These are phyloP conservation scores for Glossosoma conforme DNA, from an alignment of 1,140 invertebrate species.

Conservation along the genomic window DNA sequence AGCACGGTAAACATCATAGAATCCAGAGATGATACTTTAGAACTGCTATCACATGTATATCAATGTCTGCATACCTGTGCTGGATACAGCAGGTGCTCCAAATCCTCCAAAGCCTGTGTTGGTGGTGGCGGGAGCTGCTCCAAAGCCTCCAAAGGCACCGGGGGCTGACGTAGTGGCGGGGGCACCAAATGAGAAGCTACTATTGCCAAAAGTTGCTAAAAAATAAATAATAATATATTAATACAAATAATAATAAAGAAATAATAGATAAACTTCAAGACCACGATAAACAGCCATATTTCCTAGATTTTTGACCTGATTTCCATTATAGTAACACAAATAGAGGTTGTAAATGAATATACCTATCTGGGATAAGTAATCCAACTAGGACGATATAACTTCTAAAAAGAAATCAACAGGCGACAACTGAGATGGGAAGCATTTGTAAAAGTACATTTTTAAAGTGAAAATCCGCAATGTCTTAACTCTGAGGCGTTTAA, in stretches of 20 bases:
- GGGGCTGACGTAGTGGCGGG: constrained; percentile 17
- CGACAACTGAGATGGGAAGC: too few relatives aligned
- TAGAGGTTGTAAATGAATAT: neutral
- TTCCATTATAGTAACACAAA: neutral
- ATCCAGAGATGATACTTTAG: too few relatives aligned
- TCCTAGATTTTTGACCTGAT: neutral
- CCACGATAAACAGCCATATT: neutral
- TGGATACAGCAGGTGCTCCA: constrained; percentile 44
- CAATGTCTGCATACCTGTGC: too few relatives aligned
- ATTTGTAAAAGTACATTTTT: too few relatives aligned
- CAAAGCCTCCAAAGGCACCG: constrained; percentile 15
- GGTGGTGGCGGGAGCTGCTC: constrained; percentile 17
- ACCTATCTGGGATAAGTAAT: neutral
- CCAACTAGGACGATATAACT: neutral
- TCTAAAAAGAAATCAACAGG: too few relatives aligned
- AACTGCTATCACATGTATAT: too few relatives aligned
- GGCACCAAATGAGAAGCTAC: constrained; percentile 22
- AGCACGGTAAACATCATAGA: too few relatives aligned
- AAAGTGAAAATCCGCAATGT: too few relatives aligned
- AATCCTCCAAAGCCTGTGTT: constrained; percentile 55
- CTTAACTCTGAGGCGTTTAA: too few relatives aligned
- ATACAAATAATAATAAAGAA: neutral
- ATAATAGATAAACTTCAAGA: neutral
- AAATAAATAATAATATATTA: neutral
- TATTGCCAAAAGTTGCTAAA: constrained; percentile 26